Evolutionary conservation across 2,888 invertebrate genomes (phyloP), one percentile per base, ranked within the genome.

Genomic region (Erebia ligea): DNA sequence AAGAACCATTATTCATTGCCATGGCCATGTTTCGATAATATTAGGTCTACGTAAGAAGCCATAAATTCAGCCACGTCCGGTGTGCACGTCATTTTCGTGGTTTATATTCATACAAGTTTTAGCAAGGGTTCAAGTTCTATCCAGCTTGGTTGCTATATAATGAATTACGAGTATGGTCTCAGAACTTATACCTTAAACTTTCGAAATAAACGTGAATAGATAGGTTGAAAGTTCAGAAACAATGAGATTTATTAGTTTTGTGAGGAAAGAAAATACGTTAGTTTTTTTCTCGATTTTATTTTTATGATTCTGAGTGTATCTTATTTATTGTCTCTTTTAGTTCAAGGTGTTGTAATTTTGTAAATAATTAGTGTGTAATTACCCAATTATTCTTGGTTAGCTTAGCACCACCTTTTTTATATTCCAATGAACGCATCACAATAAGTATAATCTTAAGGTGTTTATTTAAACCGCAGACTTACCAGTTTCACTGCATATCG

Each of bases 401-500:
- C 54, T 54, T 2, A 17, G n/a, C 54, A 52, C 17, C 17, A 3
- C 25, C 25, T 25, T 25, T 25, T 25, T 2, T 25, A 25, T 25
- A 25, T 25, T 25, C 3, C 25, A 25, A 25, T 25, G 25, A 25
- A 25, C n/a, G n/a, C 52, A 17, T 52, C 52, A 56, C 42, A 64
- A 66, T 50, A 11, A 42, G 9, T 2, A 15, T 57, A 4, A 15
- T 25, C 25, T 13, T 25, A 57, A 57, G 56, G 13, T 57, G 40
- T 65, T 42, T 34, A 50, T 56, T 71, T 42, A 50, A 71, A 71
- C 72, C 74, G 62, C 77, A 74, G 54, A 52, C 62, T 74, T 64
- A 64, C 67, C 11, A 64, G 52, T 50, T 34, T 25, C 25, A 69
- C 52, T 42, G 56, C 48, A 68, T 79, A 78, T 80, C 80, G 80